These are phyloP conservation scores for Trachops cirrhosus DNA, from an alignment of 2,797 vertebrate genomes.

Conservation along the genomic window DNA sequence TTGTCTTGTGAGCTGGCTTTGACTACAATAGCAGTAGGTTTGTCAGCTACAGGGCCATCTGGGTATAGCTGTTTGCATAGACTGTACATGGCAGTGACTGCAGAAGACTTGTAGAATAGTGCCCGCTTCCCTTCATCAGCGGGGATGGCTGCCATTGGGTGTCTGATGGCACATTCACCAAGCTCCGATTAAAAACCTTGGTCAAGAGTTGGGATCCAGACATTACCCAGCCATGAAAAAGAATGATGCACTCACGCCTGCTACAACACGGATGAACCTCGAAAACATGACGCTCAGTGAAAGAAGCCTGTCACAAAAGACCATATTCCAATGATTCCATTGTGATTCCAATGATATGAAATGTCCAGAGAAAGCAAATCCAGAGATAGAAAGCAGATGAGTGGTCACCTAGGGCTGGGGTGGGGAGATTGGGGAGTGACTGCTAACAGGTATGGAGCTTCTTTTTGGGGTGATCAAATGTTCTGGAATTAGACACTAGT, in stretches of 20 bases:
- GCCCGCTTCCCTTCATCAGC: neutral
- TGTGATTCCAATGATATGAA: neutral
- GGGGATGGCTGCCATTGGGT: neutral
- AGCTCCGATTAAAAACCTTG: neutral
- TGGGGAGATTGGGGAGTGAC: neutral
- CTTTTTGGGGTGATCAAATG: neutral
- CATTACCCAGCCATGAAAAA: neutral
- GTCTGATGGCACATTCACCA: neutral
- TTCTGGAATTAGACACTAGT: neutral
- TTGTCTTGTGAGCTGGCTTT: neutral
- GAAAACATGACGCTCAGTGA: neutral
- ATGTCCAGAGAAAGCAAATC: neutral
- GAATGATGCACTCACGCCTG: neutral
- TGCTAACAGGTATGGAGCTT: neutral
- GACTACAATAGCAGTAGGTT: neutral
- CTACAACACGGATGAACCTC: rapidly evolving
- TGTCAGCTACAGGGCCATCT: neutral
- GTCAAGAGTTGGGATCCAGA: no score
- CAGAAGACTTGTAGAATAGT: neutral
- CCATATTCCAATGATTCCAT: no score
- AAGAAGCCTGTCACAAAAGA: neutral
- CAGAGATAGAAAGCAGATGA: neutral
- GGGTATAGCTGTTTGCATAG: neutral
- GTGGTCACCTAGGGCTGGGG: neutral
- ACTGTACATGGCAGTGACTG: neutral